Evolutionary conservation across 1,140 invertebrate species (phyloP), one percentile per base, ranked within the genome.

Genomic region (Temnothorax curvispinosus): DNA sequence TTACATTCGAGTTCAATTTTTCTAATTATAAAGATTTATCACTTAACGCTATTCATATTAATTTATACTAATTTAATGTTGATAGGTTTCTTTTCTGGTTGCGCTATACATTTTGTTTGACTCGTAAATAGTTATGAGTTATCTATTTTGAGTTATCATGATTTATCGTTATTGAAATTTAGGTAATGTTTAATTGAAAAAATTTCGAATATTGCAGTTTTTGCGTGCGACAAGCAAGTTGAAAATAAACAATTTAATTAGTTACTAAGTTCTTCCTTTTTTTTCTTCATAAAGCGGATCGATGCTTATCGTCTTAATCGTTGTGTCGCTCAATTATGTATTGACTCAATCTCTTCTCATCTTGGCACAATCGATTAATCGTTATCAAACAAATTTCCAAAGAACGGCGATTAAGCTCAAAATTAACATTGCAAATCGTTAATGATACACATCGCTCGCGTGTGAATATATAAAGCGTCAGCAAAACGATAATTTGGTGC

Each of bases 261-360:
- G 15, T 54, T n/a, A 50, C 15, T 15, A 41, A 62, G 2, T 15
- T 21, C 11, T 54, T 50, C 47, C 52, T 47, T 44, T 44, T 44
- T 44, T 32, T 21, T 18, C 15, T 47, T 15, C 18, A 9, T 35
- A 15, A 60, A 62, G 67, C 18, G n/a, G 18, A 35, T 69, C 41
- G 41, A 50, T 50, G 69, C 54, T 75, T 75, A 84, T 84, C 80
- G 27, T 60, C 80, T 60, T 50, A 60, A 47, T 35, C 47, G 32
- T 44, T 52, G 64, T 58, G 41, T 75, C 32, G 44, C 18, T 74
- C 54, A n/a, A 84, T 60, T 41, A 75, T 27, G 15, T 75, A 58
- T 75, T 84, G 41, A 75, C 69, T 84, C 80, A 74, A 74, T 84
- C 69, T 75, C 27, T 9, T 50, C 32, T 75, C 44, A 84, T 75